Base-by-base conservation (phyloP, 2,888 invertebrate species). In the Drosophila demipolita region DNA sequence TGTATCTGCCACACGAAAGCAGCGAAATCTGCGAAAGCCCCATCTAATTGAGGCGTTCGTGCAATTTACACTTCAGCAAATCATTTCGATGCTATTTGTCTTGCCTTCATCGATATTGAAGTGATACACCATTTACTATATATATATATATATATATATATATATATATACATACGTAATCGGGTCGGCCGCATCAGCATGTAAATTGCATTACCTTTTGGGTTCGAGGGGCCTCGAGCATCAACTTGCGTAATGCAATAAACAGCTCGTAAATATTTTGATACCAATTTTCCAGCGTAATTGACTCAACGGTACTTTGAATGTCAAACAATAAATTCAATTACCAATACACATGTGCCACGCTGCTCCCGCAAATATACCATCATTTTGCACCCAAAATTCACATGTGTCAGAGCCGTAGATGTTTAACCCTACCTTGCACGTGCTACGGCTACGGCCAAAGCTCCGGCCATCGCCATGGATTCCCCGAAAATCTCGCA, bases 281-380 rank as follows among this genome's bases (percentile, higher is more conserved):
- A 89, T 91, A 90, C 90, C 89, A 89, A 91, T 91, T 91, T 89
- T 88, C 78, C 86, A 76, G 80, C 78, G 90, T 91, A 91, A 91
- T 91, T 91, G 92, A 91, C 87, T 91, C 84, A 89, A 91, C 82
- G 85, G 83, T 90, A 91, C 89, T 91, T 91, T 90, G 83, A 90
- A 83, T 91, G 91, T 91, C 91, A 91, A 91, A 90, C 87, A 87
- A 90, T 92, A 91, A 91, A 91, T 92, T 91, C 92, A 91, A 91
- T 91, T 91, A 91, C 87, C 80, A 82, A 85, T 81, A 82, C 83
- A 87, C 80, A 86, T 72, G 70, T 75, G 70, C 50, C 48, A 29
- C 53, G 26, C 32, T 15, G 50, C 58, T 63, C 65, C 59, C 40
- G 38, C 36, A 35, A 11, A 20, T 23, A 23, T 23, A 45, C 5